phyloP scores from a whole-genome alignment of 1,140 invertebrate genomes.

The Musca vetustissima region DNA sequence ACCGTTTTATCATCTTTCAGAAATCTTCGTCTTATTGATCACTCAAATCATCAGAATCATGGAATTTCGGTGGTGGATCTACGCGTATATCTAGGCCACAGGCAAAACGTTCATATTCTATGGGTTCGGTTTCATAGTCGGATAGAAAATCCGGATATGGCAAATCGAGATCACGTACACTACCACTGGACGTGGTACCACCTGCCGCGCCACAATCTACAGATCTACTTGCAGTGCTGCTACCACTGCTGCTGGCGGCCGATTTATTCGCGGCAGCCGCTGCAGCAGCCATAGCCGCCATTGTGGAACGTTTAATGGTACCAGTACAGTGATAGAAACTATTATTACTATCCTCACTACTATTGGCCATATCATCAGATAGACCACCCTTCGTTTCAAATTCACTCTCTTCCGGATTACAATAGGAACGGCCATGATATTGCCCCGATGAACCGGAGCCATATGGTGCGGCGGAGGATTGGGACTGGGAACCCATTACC shows the following conservation, averaged over 20 bases:
- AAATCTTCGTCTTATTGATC: constrained; percentile 44
- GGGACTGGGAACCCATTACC: constrained; percentile 33
- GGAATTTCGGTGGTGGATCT: constrained; percentile 53
- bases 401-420: constrained; percentile 51
- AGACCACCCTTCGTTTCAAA: constrained; percentile 46
- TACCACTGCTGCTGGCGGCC: neutral
- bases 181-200: no score
- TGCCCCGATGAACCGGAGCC: constrained; percentile 30
- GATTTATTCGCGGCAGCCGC: neutral
- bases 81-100: constrained; percentile 50
- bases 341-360: constrained; percentile 50
- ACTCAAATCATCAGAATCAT: constrained; percentile 51
- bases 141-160: constrained; percentile 54
- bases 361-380: constrained; percentile 52
- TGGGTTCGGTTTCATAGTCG: constrained; percentile 51
- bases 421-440: constrained; percentile 47
- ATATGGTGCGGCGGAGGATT: neutral
- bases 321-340: constrained; percentile 35
- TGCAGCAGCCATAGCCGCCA: constrained; percentile 1
- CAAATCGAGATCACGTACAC: constrained; percentile 31
- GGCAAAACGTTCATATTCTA: constrained; percentile 51
- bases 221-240: neutral
- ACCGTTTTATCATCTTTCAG: no score
- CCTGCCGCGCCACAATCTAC: neutral
- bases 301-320: constrained; percentile 39